These are phyloP conservation scores for Argopecten irradians DNA, from an alignment of 1,140 invertebrate species.

Conservation along the genomic window DNA sequence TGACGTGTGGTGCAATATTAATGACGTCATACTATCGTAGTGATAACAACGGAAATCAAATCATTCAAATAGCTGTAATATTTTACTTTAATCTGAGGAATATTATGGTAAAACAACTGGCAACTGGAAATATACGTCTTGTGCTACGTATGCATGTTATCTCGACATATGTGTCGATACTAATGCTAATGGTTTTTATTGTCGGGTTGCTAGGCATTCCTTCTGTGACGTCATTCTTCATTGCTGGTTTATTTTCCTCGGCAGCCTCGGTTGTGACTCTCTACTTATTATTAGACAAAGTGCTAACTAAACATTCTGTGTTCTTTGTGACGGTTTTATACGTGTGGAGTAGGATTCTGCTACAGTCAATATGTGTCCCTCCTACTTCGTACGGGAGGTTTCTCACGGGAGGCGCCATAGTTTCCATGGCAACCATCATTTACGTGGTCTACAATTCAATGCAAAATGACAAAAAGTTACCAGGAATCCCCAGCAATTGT, in stretches of 20 bases:
- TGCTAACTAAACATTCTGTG: background rate
- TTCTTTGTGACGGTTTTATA: background rate
- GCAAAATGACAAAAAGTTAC: background rate
- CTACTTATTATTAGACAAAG: background rate
- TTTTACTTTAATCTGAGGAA: background rate
- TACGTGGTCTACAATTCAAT: background rate
- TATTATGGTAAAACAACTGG: background rate
- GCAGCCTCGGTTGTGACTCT: background rate
- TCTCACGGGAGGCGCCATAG: background rate
- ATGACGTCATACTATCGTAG: background rate
- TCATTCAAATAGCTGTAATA: background rate
- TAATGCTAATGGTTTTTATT: background rate
- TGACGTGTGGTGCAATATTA: background rate
- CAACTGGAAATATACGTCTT: background rate
- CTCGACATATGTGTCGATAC: background rate
- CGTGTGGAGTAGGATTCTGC: background rate
- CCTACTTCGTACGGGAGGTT: background rate
- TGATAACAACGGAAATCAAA: background rate
- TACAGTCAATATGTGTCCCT: background rate
- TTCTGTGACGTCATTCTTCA: background rate
- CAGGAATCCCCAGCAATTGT: background rate
- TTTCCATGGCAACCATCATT: background rate
- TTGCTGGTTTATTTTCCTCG: background rate
- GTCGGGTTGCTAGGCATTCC: background rate
- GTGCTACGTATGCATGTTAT: background rate